Percentiles rank a stretch among this genome's conserved stretches.
Conservation (phyloP, 2,797 vertebrate genomes). For the Rhinophrynus dorsalis region DNA sequence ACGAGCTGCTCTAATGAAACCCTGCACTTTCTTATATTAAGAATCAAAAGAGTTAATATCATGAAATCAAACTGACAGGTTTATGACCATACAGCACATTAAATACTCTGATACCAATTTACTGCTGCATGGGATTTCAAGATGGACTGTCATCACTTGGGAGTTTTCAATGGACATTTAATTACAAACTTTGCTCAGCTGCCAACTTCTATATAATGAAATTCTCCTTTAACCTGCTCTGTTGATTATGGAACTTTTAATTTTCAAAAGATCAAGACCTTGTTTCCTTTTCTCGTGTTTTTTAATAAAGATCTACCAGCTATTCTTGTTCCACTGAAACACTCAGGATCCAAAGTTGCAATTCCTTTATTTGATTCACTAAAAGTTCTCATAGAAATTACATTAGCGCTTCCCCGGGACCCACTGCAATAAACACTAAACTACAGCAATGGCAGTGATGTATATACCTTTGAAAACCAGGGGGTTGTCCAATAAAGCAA, state of each 20-base stretch:
- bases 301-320: slow-evolving; percentile 9
- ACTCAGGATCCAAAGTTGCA: too few relatives aligned
- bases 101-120: neutral
- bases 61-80: slow-evolving; percentile 18
- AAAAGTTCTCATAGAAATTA: too few relatives aligned
- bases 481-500: too few relatives aligned
- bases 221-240: slow-evolving; percentile 7
- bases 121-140: neutral
- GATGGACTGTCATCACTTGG: slow-evolving; percentile 2
- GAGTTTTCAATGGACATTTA: slow-evolving; percentile 32
- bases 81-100: slow-evolving; percentile 14
- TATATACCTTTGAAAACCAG: too few relatives aligned
- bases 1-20: neutral
- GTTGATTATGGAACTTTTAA: slow-evolving; percentile 18
- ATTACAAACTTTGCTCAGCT: slow-evolving; percentile 36
- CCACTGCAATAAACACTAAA: too few relatives aligned
- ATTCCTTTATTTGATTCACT: too few relatives aligned
- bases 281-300: slow-evolving; percentile 11
- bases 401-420: too few relatives aligned
- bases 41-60: neutral
- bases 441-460: too few relatives aligned
- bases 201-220: neutral
- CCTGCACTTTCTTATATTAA: neutral
- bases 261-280: slow-evolving; percentile 30
- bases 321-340: slow-evolving; percentile 1